A percentile compares a stretch with the other conserved stretches of the same genome.
phyloP scores from a whole-genome alignment of 1,140 invertebrate genomes.

The Drosophila santomea region DNA sequence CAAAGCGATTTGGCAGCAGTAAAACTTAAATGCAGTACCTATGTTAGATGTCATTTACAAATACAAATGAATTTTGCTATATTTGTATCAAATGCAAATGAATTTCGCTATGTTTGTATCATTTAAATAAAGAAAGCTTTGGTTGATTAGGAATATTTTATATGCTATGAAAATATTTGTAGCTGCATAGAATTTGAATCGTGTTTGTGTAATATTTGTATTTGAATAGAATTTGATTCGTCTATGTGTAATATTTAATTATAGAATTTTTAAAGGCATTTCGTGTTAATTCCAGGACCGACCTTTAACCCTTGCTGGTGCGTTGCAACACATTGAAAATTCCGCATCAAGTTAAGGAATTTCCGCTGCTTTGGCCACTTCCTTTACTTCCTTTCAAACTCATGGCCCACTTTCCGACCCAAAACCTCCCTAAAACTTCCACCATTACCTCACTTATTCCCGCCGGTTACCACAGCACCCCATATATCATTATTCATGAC shows the following conservation, averaged over 20 bases:
- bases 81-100: no score
- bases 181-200: no score
- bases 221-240: no score
- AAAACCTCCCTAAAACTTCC: not conserved
- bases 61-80: no score
- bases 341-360: conserved; percentile 29
- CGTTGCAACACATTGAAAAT: conserved; percentile 18
- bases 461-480: conserved; percentile 3
- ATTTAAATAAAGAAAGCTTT: no score
- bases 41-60: no score
- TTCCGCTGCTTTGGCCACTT: conserved; percentile 30
- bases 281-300: conserved; percentile 9
- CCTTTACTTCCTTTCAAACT: conserved; percentile 19
- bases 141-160: no score
- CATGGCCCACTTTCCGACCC: not conserved
- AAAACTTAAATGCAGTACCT: not conserved
- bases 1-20: not conserved
- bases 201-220: no score
- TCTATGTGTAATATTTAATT: no score
- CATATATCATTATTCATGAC: conserved; percentile 31
- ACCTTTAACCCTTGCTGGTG: not conserved
- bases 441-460: not conserved
- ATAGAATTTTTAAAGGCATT: not conserved
- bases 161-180: no score
- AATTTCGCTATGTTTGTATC: no score